Evolutionary conservation across 2,888 invertebrate species (phyloP), one percentile per base, ranked within the genome.

Genomic region (Drosophila kambysellisi): DNA sequence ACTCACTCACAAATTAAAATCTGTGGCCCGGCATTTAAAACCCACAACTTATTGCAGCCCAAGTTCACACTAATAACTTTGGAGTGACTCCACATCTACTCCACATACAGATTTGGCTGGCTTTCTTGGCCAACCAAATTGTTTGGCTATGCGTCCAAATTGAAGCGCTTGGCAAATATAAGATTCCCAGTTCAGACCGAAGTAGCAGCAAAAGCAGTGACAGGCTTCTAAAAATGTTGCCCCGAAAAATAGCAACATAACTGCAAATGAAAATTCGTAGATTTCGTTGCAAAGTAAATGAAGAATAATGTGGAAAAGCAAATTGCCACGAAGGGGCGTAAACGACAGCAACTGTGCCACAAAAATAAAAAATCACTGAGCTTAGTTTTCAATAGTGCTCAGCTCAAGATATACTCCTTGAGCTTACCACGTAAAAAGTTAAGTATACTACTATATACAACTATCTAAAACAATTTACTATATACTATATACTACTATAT

Each of bases 221-320:
- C 51, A 66, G 52, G 51, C 66, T 61, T 67, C 67, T 52, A 39
- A 65, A 76, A 68, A 74, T 69, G 68, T 71, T 82, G 63, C 51
- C 51, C 79, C 53, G 70, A 63, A 79, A 84, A 88, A 87, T 87
- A 76, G 76, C 85, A 86, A 79, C 88, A 87, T 87, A 89, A 89
- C 86, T 87, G 86, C 86, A 87, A 87, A 89, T 87, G 86, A 87
- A 87, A 85, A 89, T 89, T 85, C 83, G 80, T 81, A 83, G 86
- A 86, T 89, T 89, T 77, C 60, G 86, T 67, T 82, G 84, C 89
- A 87, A 88, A 89, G 76, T 82, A 89, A 89, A 87, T 89, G 88
- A 89, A 89, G 82, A 89, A 85, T 87, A 89, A 85, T 89, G 87
- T 73, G 88, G 59, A 87, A 84, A 85, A 84, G 72, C 84, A 89